Conservation (phyloP, 1,140 invertebrate species). For the Leptonema lineaticorne region DNA sequence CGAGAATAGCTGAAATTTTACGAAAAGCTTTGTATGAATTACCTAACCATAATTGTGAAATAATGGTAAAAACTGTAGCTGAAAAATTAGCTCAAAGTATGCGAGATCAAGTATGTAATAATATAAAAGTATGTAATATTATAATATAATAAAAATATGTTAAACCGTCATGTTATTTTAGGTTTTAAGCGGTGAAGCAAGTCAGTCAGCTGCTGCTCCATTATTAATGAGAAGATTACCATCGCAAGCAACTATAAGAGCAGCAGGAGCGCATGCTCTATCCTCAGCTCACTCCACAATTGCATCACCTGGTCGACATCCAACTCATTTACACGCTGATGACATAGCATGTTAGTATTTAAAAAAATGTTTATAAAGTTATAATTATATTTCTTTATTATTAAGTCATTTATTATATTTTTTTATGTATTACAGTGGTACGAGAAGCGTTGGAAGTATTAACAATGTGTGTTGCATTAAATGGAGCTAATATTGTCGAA, state of each 20-base stretch:
- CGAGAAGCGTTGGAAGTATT: slow-evolving; percentile 91
- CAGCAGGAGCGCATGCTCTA: slow-evolving; percentile 40
- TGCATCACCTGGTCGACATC: slow-evolving; percentile 16
- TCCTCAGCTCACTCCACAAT: slow-evolving; percentile 17
- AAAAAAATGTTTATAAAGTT: not conserved
- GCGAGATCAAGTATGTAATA: slow-evolving; percentile 57
- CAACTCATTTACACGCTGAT: slow-evolving; percentile 48
- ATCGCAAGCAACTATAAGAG: slow-evolving; percentile 49
- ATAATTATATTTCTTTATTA: not conserved
- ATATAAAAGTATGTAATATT: not conserved
- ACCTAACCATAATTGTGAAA: slow-evolving; percentile 52
- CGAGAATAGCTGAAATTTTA: slow-evolving; percentile 50
- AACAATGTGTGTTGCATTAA: slow-evolving; percentile 84
- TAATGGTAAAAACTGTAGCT: slow-evolving; percentile 62
- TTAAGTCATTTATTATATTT: not conserved
- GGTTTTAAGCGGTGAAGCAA: slow-evolving; percentile 49
- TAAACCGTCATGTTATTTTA: slow-evolving; percentile 34
- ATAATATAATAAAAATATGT: slow-evolving; percentile 4
- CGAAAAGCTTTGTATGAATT: slow-evolving; percentile 53
- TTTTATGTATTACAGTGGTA: slow-evolving; percentile 61
- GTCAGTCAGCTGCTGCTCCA: slow-evolving; percentile 48
- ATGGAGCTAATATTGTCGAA: slow-evolving; percentile 76
- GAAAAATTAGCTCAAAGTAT: slow-evolving; percentile 73
- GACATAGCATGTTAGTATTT: slow-evolving; percentile 50
- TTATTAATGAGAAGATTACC: slow-evolving; percentile 52